Base-by-base conservation (phyloP, 2,888 invertebrate species). In the Epirrita christyi region DNA sequence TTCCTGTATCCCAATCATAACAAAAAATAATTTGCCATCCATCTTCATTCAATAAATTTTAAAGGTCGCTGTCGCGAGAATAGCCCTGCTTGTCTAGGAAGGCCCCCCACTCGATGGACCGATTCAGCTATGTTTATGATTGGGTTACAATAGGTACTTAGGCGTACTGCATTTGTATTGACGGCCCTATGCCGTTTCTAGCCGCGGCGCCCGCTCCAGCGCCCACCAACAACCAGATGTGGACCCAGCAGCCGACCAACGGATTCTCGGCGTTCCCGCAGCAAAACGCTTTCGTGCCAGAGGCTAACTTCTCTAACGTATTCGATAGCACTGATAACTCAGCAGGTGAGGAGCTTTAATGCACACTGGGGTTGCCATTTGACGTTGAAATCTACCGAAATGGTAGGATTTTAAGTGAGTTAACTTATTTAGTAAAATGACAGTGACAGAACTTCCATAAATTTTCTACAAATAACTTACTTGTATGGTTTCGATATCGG, bases 291-390 rank as follows among this genome's bases (percentile, higher is more conserved):
- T 96, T 96, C 93, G 96, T 97, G 82, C 95, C 96, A 80, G 97
- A 97, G 86, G 96, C 96, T 90, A 96, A 95, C 93, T 97, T 97
- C 93, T 95, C 96, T 79, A 96, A 96, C 76, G 97, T 97, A 74
- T 97, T 97, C 92, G 97, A 96, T 87, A 95, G 94, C 89, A 90
- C 94, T 78, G 95, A 95, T 83, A 58, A 50, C 59, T 88, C 93
- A 71, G 85, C 93, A 89, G 94, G 94, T 94, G 93, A 93, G 94
- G 86, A 70, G 73, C 75, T 55, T 73, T 72, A 59, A 53, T 21
- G 59, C 60, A 55, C 59, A 0, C 67, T 61, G 66, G 64, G 66
- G 78, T 73, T 78, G 71, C 66, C 66, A 59, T 59, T 55, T 66
- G 61, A 49, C 48, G 0, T 2, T 6, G 2, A 48, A 44, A 42